Base-by-base conservation (phyloP, 2,888 invertebrate species). In the Polyommatus iphigenia region DNA sequence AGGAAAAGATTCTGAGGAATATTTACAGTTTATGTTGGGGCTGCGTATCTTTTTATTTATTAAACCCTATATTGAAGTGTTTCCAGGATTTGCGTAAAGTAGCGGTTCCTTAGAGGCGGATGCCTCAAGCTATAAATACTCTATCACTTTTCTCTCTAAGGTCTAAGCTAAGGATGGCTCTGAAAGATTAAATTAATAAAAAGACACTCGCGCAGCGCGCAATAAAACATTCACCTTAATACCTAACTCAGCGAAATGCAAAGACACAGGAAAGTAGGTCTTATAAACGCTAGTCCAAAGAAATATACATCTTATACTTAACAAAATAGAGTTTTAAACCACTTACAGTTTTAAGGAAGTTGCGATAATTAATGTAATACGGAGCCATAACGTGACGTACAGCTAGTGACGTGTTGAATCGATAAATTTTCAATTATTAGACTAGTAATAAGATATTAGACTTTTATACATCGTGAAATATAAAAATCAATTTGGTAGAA, bases 141-240 rank as follows among this genome's bases (percentile, higher is more conserved):
- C 29, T 6, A 24, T 18, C 54, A 15, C 18, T 54, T 18, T 15
- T 20, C 54, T 41, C n/a, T 54, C 72, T 75, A 46, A 46, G n/a
- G n/a, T n/a, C n/a, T 20, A 3, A 75, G 50, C 75, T 54, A 13
- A 50, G 75, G 75, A 54, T 15, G 54, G 18, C 50, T 75, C 75
- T 7, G 75, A 41, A 75, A 15, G 46, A 75, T 75, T 75, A 29
- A 75, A 75, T 75, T 75, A 75, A 54, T 75, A 75, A 29, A 46
- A 73, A 75, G 75, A 75, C 54, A 50, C 50, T 75, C 29, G 50
- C 54, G 77, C 81, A 79, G 81, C 78, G 75, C 78, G 10, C 79
- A 78, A 83, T 83, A 81, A 83, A 83, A 81, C 81, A 82, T 83
- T 83, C 83, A 82, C 78, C 79, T 80, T 76, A 80, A 80, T 79